Percentiles rank a stretch among this genome's conserved stretches.
Evolutionary conservation across 2,797 vertebrate genomes (phyloP).

Genomic region (Lithobates sylvaticus): DNA sequence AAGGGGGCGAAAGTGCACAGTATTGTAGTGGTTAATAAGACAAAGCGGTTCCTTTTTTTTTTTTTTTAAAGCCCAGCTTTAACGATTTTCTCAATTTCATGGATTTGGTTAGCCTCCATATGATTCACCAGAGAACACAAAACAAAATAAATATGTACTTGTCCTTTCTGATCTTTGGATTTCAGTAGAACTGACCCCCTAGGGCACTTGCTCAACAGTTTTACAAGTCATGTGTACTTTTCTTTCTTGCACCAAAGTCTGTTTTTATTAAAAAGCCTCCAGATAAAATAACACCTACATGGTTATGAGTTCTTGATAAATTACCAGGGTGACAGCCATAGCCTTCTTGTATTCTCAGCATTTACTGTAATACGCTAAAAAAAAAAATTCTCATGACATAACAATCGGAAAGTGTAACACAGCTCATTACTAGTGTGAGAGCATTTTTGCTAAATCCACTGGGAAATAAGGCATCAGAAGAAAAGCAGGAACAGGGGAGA

Average conservation of each 20-base stretch:
- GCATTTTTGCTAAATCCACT: not conserved
- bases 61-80: not conserved
- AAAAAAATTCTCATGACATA: not conserved
- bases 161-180: constrained; percentile 42
- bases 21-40: no score
- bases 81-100: not conserved
- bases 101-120: constrained; percentile 1
- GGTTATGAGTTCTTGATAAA: constrained; percentile 45
- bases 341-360: constrained; percentile 7
- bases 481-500: not conserved
- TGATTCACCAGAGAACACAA: constrained; percentile 2
- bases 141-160: constrained; percentile 51
- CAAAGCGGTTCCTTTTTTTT: not conserved
- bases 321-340: constrained; percentile 41
- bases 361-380: not conserved
- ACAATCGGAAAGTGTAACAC: not conserved
- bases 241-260: constrained; percentile 14
- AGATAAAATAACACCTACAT: constrained; percentile 51
- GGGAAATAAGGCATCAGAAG: not conserved
- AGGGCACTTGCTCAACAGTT: constrained; percentile 27
- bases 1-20: no score
- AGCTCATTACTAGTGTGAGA: not conserved
- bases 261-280: constrained; percentile 49
- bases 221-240: constrained; percentile 37
- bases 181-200: constrained; percentile 28